A percentile compares a stretch with the other conserved stretches of the same genome.
Conservation (phyloP, 1,140 invertebrate species). For the Brachionus rotundiformis region DNA sequence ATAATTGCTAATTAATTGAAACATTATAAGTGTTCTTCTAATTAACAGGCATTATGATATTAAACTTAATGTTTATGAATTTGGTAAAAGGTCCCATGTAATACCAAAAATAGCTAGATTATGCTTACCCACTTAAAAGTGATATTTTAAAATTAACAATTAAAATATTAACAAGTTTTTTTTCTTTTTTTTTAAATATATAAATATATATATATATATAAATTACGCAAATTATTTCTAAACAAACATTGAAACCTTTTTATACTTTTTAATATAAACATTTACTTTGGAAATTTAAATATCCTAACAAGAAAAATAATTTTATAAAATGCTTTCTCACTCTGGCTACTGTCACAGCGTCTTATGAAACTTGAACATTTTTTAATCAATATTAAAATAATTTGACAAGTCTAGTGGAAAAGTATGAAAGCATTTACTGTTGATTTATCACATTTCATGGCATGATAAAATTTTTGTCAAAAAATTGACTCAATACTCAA, state of each 20-base stretch:
- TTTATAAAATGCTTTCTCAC: neutral
- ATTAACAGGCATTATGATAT: neutral
- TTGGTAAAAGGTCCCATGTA: neutral
- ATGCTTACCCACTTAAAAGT: neutral
- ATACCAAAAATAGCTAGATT: neutral
- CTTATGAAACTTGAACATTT: neutral
- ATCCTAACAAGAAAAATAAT: slow-evolving; percentile 6
- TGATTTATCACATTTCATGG: neutral
- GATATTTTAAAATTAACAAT: slow-evolving; percentile 15
- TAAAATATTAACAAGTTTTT: neutral
- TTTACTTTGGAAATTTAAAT: slow-evolving; percentile 12
- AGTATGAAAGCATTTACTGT: neutral
- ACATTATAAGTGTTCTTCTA: neutral
- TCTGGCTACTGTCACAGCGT: neutral
- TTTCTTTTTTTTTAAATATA: neutral
- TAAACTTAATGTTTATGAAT: neutral
- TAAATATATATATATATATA: slow-evolving; percentile 2
- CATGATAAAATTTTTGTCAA: neutral
- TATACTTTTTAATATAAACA: neutral
- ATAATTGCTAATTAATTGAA: neutral
- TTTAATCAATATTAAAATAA: neutral
- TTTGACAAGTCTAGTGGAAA: neutral
- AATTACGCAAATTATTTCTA: slow-evolving; percentile 9
- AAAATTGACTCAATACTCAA: neutral
- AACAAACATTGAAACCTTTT: slow-evolving; percentile 19